These are phyloP conservation scores for Hippolais icterina DNA, from an alignment of 2,113 vertebrate species.

Conservation along the genomic window DNA sequence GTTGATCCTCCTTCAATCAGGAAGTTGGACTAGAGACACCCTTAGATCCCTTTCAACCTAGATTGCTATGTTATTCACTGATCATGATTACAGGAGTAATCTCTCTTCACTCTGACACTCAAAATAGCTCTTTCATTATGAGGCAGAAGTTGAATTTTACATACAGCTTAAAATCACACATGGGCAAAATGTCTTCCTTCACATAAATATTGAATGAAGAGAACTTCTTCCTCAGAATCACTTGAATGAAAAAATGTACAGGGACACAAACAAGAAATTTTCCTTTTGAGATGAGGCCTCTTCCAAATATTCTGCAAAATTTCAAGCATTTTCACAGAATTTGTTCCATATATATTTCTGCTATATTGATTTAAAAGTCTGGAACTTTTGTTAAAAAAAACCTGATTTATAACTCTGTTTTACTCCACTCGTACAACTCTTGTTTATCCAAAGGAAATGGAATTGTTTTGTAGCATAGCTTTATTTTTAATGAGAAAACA, in stretches of 20 bases:
- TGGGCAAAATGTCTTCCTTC: not conserved
- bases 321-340: not conserved
- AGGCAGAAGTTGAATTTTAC: not conserved
- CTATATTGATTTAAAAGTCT: not conserved
- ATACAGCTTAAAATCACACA: not conserved
- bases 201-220: not conserved
- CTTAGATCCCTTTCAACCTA: not conserved
- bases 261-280: not conserved
- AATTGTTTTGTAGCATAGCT: not conserved
- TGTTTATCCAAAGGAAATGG: not conserved
- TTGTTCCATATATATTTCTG: not conserved
- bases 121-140: not conserved
- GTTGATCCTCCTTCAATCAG: not conserved
- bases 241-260: not conserved
- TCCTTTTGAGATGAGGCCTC: not conserved
- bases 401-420: not conserved
- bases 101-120: not conserved
- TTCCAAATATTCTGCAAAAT: not conserved
- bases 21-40: not conserved
- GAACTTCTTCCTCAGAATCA: not conserved
- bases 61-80: not conserved
- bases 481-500: not conserved
- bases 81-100: not conserved
- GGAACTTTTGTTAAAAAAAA: not conserved
- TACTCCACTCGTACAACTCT: not conserved